These are phyloP conservation scores for Exaiptasia diaphana DNA, from an alignment of 64 coral and sea anemone species.

Conservation along the genomic window DNA sequence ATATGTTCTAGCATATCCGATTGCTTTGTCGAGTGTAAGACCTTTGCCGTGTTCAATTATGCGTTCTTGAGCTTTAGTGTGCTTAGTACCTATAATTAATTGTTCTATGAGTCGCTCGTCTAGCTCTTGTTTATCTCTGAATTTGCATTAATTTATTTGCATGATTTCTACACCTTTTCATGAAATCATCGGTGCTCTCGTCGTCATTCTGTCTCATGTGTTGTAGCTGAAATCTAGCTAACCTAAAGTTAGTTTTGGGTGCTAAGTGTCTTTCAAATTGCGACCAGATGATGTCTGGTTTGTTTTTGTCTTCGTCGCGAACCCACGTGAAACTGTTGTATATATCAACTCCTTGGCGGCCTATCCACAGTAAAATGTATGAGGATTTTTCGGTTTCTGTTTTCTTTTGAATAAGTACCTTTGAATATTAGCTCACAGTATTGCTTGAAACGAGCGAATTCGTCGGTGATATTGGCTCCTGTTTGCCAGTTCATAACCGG, in stretches of 20 bases:
- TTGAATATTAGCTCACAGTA: conserved; percentile 53
- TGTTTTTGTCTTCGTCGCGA: conserved; percentile 25
- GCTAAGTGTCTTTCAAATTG: conserved; percentile 54
- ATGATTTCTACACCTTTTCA: conserved; percentile 39
- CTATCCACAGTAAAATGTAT: conserved; percentile 62
- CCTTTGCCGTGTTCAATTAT: conserved; percentile 18
- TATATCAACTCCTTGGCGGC: conserved; percentile 33
- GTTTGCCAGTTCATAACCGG: conserved; percentile 19
- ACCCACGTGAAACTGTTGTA: conserved; percentile 55
- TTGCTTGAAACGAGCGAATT: conserved; percentile 45
- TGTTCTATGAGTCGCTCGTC: conserved; percentile 38
- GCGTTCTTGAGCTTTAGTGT: conserved; percentile 48
- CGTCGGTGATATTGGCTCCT: conserved; percentile 21
- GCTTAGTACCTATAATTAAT: conserved; percentile 48
- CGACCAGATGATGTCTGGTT: conserved; percentile 42
- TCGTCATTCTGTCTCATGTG: conserved; percentile 51
- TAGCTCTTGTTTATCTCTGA: conserved; percentile 27
- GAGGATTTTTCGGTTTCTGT: conserved; percentile 44
- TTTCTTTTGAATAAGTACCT: conserved; percentile 41
- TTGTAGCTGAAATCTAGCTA: conserved; percentile 50
- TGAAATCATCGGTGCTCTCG: conserved; percentile 17
- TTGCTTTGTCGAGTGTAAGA: conserved; percentile 43
- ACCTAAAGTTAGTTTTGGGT: conserved; percentile 44
- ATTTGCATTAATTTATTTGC: conserved; percentile 30
- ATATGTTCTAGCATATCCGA: conserved; percentile 49